Conservation (phyloP, 1,140 invertebrate genomes). For the Drosophila athabasca region DNA sequence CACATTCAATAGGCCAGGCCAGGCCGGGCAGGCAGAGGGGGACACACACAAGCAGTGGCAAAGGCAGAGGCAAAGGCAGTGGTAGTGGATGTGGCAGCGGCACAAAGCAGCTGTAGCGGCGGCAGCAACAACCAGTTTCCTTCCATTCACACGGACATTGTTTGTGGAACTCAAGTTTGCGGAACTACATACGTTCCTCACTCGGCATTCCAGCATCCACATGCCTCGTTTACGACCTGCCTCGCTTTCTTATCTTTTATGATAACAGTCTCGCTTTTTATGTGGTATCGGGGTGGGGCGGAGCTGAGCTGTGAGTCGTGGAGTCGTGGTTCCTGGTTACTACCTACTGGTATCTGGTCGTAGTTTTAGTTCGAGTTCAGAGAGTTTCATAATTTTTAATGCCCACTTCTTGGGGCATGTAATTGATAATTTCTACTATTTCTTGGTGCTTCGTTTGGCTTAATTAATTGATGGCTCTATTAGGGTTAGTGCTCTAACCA, state of each 20-base stretch:
- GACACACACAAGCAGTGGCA: slow-evolving; percentile 19
- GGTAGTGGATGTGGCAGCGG: not conserved
- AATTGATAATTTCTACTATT: slow-evolving; percentile 65
- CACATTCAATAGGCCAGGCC: slow-evolving; percentile 74
- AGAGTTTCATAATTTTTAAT: slow-evolving; percentile 67
- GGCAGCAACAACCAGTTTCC: slow-evolving; percentile 68
- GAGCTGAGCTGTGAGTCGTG: too few species aligned
- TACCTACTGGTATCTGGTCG: too few species aligned
- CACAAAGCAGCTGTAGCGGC: slow-evolving; percentile 23
- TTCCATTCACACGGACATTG: slow-evolving; percentile 80
- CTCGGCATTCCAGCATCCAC: slow-evolving; percentile 51
- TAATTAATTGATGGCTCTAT: slow-evolving; percentile 70
- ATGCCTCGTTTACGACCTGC: slow-evolving; percentile 24
- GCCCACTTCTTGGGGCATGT: slow-evolving; percentile 47
- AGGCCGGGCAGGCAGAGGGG: not conserved
- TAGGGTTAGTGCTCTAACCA: slow-evolving; percentile 14
- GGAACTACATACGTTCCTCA: slow-evolving; percentile 2
- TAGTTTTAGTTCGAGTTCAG: too few species aligned
- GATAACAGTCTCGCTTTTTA: slow-evolving; percentile 40
- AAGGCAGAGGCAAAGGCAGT: slow-evolving; percentile 1
- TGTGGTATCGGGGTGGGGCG: not conserved
- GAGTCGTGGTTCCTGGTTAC: too few species aligned
- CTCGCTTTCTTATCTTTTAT: slow-evolving; percentile 50
- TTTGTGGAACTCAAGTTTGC: slow-evolving; percentile 71
- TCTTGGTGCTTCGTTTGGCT: slow-evolving; percentile 20